Evolutionary conservation across 1,140 invertebrate genomes (phyloP), one percentile per base, ranked within the genome.

Genomic region (Coenobita brevimanus): DNA sequence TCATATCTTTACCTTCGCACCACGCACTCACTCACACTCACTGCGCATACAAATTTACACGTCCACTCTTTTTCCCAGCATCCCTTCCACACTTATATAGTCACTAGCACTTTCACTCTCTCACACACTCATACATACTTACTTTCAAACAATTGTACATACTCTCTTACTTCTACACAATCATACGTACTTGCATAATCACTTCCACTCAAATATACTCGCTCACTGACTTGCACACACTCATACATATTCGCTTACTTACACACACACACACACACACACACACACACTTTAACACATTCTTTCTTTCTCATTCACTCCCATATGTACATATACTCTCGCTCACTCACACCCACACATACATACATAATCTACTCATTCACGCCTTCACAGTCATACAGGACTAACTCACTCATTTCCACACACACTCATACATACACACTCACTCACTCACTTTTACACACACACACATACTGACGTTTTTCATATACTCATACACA

Each of bases 261-360:
- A 8, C 57, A 38, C 30, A 21, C 79, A 64, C 33, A 21, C 79
- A 64, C 60, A 43, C 73, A 15, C 73, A 4, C 33, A 15, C 33
- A 15, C 73, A 43, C 36, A 15, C 73, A 43, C 73, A 43, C 73
- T 43, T 41, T 43, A 2, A 15, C 33, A 15, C 73, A 43, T 41
- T 76, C 73, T 76, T 41, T 76, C 73, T 76, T 41, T 76, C 73
- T 76, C 73, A 43, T 41, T 76, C 73, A 43, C 62, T 67, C 62
- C 6, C 33, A 62, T 2, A 62, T n/a, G 1, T 57, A n/a, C n/a
- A n/a, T n/a, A n/a, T n/a, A n/a, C n/a, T n/a, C n/a, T n/a, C n/a
- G n/a, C n/a, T n/a, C n/a, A n/a, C n/a, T n/a, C n/a, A n/a, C n/a
- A n/a, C n/a, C n/a, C n/a, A n/a, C n/a, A n/a, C n/a, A n/a, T n/a